Conservation (phyloP, 2,797 vertebrate species). For the Merluccius polli region DNA sequence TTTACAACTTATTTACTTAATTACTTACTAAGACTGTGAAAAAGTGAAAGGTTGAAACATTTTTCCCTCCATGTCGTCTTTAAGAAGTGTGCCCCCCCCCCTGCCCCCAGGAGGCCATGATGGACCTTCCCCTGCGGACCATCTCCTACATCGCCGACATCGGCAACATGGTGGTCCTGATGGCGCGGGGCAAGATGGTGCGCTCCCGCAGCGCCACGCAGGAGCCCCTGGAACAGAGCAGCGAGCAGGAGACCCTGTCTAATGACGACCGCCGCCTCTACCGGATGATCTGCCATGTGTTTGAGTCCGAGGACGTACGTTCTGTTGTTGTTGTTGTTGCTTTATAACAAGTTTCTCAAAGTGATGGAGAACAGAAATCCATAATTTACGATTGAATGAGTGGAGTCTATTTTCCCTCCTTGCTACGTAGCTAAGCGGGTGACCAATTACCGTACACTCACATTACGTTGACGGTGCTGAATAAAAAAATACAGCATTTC, state of each 20-base stretch:
- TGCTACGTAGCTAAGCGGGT: too few relatives aligned
- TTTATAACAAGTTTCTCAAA: too few relatives aligned
- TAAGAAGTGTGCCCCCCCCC: neutral
- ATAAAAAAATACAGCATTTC: too few relatives aligned
- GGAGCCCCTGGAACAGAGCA: conserved; percentile 82
- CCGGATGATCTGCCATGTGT: conserved; percentile 98
- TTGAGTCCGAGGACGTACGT: conserved; percentile 94
- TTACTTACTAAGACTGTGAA: too few relatives aligned
- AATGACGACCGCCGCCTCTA: conserved; percentile 87
- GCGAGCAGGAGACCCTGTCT: conserved; percentile 73
- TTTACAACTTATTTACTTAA: too few relatives aligned
- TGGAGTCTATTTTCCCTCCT: too few relatives aligned
- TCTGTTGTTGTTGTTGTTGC: neutral
- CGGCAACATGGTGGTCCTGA: conserved; percentile 96
- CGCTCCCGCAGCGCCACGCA: conserved; percentile 84
- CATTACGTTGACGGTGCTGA: too few relatives aligned
- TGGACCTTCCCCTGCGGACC: conserved; percentile 93
- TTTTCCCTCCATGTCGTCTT: too few relatives aligned
- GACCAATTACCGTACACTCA: too few relatives aligned
- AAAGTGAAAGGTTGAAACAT: too few relatives aligned
- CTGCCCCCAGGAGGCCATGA: conserved; percentile 83
- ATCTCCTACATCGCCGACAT: conserved; percentile 98
- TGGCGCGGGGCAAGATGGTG: conserved; percentile 93
- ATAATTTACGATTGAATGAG: too few relatives aligned
- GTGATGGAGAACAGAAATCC: too few relatives aligned